Evolutionary conservation across 2,113 vertebrate genomes (phyloP).

Genomic region (Haliaeetus leucogaster): DNA sequence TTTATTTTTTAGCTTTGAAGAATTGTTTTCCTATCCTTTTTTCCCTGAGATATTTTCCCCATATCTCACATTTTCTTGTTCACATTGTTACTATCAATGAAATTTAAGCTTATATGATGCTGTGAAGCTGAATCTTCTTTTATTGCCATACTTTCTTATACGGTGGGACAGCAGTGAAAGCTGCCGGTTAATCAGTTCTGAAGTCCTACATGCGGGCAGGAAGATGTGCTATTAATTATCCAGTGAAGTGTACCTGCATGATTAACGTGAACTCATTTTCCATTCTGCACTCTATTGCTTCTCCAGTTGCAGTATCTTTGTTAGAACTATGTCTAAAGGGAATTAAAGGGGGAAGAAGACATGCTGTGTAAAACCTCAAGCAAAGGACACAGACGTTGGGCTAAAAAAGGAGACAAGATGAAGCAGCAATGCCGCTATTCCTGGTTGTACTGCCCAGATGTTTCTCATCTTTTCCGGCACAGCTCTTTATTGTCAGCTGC

Average conservation of each 20-base stretch:
- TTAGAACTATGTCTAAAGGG: neutral
- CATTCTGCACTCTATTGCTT: neutral
- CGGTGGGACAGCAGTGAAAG: neutral
- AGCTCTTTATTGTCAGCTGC: neutral
- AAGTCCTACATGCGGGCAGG: neutral
- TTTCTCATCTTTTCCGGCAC: neutral
- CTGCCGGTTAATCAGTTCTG: neutral
- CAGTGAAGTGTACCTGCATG: neutral
- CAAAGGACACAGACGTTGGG: neutral
- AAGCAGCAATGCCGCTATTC: neutral
- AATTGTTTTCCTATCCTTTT: neutral
- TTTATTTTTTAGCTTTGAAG: conserved; percentile 1
- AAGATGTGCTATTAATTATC: neutral
- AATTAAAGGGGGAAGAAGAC: neutral
- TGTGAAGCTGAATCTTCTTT: neutral
- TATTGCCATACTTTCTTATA: neutral
- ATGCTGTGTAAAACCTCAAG: neutral
- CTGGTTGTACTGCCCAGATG: neutral
- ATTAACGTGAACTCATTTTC: neutral
- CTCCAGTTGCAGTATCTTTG: neutral
- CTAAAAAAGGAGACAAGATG: neutral
- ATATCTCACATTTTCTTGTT: neutral
- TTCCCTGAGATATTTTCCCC: neutral
- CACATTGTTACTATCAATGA: neutral
- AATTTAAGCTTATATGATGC: neutral